A percentile compares a stretch with the other conserved stretches of the same genome.
These are phyloP conservation scores for Trichonephila inaurata DNA, from an alignment of 1,140 invertebrate genomes.

Conservation along the genomic window DNA sequence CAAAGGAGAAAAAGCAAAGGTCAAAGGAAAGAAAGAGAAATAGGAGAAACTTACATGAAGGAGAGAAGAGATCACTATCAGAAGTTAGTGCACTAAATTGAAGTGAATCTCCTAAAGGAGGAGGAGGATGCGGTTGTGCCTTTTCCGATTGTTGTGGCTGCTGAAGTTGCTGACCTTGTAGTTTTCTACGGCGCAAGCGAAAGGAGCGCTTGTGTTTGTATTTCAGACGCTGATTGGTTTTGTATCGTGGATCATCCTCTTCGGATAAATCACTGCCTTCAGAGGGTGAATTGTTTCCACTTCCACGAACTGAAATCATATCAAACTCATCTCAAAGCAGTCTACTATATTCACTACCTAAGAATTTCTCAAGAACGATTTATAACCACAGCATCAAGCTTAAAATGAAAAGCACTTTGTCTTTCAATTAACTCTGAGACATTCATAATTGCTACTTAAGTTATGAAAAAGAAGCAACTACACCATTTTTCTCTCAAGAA, in stretches of 20 bases:
- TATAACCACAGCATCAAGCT: background rate
- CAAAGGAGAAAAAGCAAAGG: conserved; percentile 11
- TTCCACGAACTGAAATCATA: conserved; percentile 76
- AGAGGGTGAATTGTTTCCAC: conserved; percentile 76
- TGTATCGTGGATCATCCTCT: conserved; percentile 75
- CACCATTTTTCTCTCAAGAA: background rate
- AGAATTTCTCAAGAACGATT: conserved; percentile 9
- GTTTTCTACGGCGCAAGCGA: conserved; percentile 75
- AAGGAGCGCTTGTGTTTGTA: conserved; percentile 78
- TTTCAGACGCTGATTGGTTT: conserved; percentile 77
- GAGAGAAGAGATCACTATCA: conserved; percentile 79
- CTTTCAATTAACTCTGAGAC: background rate
- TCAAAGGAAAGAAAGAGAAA: conserved; percentile 42
- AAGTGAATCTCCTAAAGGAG: conserved; percentile 77
- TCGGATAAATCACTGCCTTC: conserved; percentile 77
- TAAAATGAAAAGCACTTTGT: background rate
- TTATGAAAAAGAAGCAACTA: background rate
- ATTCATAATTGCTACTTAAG: background rate
- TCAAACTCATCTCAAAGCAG: conserved; percentile 61
- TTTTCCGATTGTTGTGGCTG: conserved; percentile 50
- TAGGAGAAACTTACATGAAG: conserved; percentile 78
- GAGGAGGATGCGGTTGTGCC: conserved; percentile 73
- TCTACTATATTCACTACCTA: conserved; percentile 58
- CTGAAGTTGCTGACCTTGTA: conserved; percentile 59
- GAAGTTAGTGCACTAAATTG: conserved; percentile 78